phyloP scores from a whole-genome alignment of 2,888 invertebrate genomes.

The Helobdella robusta region DNA sequence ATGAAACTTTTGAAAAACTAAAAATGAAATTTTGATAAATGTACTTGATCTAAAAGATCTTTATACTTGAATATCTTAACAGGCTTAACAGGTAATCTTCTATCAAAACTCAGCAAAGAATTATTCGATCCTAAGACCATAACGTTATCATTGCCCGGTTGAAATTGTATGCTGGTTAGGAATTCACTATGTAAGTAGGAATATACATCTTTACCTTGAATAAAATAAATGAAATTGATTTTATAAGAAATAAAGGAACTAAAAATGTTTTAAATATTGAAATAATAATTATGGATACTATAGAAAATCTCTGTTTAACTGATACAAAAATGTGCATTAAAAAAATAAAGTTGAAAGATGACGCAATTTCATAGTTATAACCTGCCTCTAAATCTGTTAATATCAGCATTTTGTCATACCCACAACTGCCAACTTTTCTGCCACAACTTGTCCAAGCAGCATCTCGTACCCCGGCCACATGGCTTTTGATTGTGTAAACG shows the following conservation, averaged over 20 bases:
- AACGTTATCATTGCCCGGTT: slow-evolving; percentile 39
- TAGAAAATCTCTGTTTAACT: too few species aligned
- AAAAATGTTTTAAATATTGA: too few species aligned
- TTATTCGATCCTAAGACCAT: slow-evolving; percentile 43
- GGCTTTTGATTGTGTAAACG: slow-evolving; percentile 37
- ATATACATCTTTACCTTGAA: not conserved
- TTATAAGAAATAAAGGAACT: too few species aligned
- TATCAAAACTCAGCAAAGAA: slow-evolving; percentile 41
- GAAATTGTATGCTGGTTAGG: slow-evolving; percentile 42
- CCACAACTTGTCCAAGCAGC: slow-evolving; percentile 44
- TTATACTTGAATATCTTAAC: slow-evolving; percentile 40
- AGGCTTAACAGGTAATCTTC: slow-evolving; percentile 37
- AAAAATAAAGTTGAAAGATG: not conserved
- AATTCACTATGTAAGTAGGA: slow-evolving; percentile 38
- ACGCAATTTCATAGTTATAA: slow-evolving; percentile 21
- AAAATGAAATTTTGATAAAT: too few species aligned
- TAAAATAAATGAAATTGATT: too few species aligned
- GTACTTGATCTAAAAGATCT: slow-evolving; percentile 46
- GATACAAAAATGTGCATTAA: not conserved
- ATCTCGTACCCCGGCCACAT: slow-evolving; percentile 44
- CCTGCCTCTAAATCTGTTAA: slow-evolving; percentile 46
- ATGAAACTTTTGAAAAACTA: slow-evolving; percentile 8
- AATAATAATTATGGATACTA: too few species aligned
- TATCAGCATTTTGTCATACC: slow-evolving; percentile 44
- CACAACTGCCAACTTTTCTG: slow-evolving; percentile 40